Evolutionary conservation across 1,140 invertebrate species (phyloP).

Genomic region (Metaphire vulgaris): DNA sequence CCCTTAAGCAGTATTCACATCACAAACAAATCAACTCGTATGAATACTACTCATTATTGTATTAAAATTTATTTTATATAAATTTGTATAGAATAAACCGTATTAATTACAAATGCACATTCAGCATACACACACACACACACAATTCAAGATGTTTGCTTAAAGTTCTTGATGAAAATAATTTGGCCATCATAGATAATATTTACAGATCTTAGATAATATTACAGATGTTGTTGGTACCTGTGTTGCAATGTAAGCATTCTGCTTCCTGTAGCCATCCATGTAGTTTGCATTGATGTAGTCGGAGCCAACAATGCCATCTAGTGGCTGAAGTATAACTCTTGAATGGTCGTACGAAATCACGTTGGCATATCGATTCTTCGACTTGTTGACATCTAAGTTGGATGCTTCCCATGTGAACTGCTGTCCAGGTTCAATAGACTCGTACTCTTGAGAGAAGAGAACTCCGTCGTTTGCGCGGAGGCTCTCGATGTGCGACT

Average conservation of each 20-base stretch:
- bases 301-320: conserved; percentile 67
- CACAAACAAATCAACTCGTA: neutral
- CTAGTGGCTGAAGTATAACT: conserved; percentile 96
- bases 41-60: no score
- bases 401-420: conserved; percentile 99
- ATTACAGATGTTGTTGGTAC: no score
- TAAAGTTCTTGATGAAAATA: no score
- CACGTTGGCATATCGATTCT: conserved; percentile 98
- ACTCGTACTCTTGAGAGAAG: conserved; percentile 65
- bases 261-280: conserved; percentile 51
- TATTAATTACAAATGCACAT: no score
- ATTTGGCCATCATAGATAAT: no score
- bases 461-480: conserved; percentile 95
- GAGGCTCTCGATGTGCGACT: conserved; percentile 88
- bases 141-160: no score
- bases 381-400: conserved; percentile 94
- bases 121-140: no score
- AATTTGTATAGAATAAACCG: no score
- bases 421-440: conserved; percentile 96
- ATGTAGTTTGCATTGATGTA: conserved; percentile 88
- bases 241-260: conserved; percentile 53
- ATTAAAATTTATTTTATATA: no score
- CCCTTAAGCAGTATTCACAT: conserved; percentile 63
- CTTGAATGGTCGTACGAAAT: conserved; percentile 72
- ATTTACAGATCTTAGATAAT: no score